Base-by-base conservation (phyloP, 2,888 invertebrate genomes). In the Platerodrilus igneus region DNA sequence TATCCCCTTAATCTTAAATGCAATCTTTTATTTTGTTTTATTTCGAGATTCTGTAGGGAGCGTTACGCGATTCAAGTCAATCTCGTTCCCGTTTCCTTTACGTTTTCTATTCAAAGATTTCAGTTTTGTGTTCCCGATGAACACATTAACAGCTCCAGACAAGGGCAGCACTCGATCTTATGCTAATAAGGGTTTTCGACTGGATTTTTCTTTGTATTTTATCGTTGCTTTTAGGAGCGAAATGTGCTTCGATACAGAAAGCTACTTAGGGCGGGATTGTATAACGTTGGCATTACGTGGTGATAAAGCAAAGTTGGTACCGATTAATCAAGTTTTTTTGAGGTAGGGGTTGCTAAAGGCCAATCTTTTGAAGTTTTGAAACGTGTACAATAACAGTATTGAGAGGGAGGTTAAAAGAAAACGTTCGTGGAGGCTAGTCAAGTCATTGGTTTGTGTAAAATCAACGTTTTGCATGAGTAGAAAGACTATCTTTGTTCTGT, bases 101-200 rank as follows among this genome's bases (percentile, higher is more conserved):
- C 51, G 47, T 53, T 53, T 50, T 48, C 44, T 45, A 46, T 43
- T 40, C 45, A 45, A 45, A 47, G 43, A 38, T 41, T 45, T 43
- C 43, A 42, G 40, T 47, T 41, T 35, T 35, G 41, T 43, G 48
- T 51, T 54, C 49, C 52, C 55, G 58, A 61, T 60, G 62, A 62
- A 57, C 59, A 62, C 62, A 60, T 62, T 60, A 62, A 59, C 62
- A 58, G 60, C 57, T 59, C 55, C 50, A 57, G 58, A 58, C 57
- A 56, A 54, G 52, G 50, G 53, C 50, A 38, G 55, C 53, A n/a
- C n/a, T n/a, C 59, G 59, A 60, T 61, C 59, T 58, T 60, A 62
- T 60, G 60, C 59, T 59, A 62, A 62, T 62, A 59, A 58, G 56
- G n/a, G n/a, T n/a, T 45, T 43, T 45, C 47, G 55, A 45, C 48